phyloP scores from a whole-genome alignment of 2,797 vertebrate genomes.

The Crenuchus spilurus region DNA sequence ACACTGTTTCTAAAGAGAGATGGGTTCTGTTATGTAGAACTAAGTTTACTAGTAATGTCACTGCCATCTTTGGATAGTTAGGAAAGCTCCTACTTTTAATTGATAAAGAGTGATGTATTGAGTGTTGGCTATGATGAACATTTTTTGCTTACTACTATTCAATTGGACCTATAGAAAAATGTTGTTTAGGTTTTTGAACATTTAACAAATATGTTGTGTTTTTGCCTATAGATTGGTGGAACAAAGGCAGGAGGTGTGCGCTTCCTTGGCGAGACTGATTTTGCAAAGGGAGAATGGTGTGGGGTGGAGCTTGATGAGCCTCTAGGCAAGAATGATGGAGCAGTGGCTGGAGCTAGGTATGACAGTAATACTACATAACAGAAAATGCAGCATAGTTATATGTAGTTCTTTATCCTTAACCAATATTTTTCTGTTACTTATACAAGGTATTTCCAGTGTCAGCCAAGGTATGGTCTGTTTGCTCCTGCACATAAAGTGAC shows the following conservation, averaged over 20 bases:
- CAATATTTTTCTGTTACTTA: not conserved
- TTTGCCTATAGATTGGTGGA: constrained; percentile 86
- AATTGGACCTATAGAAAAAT: not conserved
- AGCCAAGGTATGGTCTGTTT: constrained; percentile 94
- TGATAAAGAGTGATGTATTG: not conserved
- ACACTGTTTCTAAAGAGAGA: not conserved
- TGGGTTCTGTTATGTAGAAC: not conserved
- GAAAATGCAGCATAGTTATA: too few species aligned
- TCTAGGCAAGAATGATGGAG: constrained; percentile 96
- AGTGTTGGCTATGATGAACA: not conserved
- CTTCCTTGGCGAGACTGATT: constrained; percentile 95
- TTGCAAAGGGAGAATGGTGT: constrained; percentile 98
- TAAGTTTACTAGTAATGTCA: not conserved
- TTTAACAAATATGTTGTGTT: not conserved
- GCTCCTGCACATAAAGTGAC: constrained; percentile 98
- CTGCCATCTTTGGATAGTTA: constrained; percentile 8
- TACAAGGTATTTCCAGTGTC: constrained; percentile 95
- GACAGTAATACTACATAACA: not conserved
- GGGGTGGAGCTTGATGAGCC: constrained; percentile 97
- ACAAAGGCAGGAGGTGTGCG: constrained; percentile 97
- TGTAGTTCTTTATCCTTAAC: not conserved
- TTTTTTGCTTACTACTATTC: too few species aligned
- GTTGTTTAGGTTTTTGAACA: not conserved
- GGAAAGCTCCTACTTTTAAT: not conserved
- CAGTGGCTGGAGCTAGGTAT: constrained; percentile 94